These are phyloP conservation scores for Nymphalis io DNA, from an alignment of 1,140 invertebrate genomes.

Conservation along the genomic window DNA sequence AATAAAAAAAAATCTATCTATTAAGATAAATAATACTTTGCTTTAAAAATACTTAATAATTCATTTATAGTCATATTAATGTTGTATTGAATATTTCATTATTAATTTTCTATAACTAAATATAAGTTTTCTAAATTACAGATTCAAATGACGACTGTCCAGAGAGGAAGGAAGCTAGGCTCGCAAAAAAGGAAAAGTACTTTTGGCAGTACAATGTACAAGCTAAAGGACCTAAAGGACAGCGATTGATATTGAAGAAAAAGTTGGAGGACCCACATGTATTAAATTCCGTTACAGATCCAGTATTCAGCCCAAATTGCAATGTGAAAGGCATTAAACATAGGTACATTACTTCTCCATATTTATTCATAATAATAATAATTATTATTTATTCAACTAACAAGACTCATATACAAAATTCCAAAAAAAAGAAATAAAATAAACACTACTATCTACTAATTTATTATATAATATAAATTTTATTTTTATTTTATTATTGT, in stretches of 20 bases:
- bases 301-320: constrained; percentile 95
- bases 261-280: constrained; percentile 96
- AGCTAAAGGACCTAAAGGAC: constrained; percentile 98
- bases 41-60: too few relatives aligned
- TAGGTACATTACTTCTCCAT: constrained; percentile 78
- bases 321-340: constrained; percentile 94
- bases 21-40: too few relatives aligned
- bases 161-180: constrained; percentile 73
- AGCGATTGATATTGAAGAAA: constrained; percentile 89
- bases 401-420: too few relatives aligned
- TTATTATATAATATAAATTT: too few relatives aligned
- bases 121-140: constrained; percentile 46
- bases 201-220: constrained; percentile 99
- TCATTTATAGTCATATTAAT: too few relatives aligned
- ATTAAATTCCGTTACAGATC: constrained; percentile 93
- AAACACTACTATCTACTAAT: too few relatives aligned
- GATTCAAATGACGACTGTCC: constrained; percentile 87
- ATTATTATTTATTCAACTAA: too few relatives aligned
- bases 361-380: too few relatives aligned
- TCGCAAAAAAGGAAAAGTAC: constrained; percentile 89
- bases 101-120: too few relatives aligned
- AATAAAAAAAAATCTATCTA: not conserved
- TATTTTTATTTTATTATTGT: too few relatives aligned
- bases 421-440: too few relatives aligned
- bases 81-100: too few relatives aligned